A percentile compares a stretch with the other conserved stretches of the same genome.
Evolutionary conservation across 2,113 vertebrate genomes (phyloP).

Genomic region (Equus przewalskii): DNA sequence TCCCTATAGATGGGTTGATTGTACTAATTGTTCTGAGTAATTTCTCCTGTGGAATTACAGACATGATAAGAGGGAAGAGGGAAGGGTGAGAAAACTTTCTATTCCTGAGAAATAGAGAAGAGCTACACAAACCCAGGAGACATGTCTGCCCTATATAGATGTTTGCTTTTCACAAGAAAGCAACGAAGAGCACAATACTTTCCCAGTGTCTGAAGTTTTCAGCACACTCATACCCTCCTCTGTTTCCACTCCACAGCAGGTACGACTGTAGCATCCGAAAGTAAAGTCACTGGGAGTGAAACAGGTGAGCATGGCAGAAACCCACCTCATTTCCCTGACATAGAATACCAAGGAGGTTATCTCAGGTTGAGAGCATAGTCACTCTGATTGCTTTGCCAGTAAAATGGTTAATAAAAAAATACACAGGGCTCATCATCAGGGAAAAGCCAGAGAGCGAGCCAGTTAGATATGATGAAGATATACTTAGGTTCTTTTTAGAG

Average conservation of each 20-base stretch:
- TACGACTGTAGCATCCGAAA: neutral
- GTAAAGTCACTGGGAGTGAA: neutral
- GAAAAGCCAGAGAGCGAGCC: neutral
- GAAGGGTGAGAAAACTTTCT: neutral
- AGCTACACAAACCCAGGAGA: neutral
- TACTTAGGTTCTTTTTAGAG: neutral
- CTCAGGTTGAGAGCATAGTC: neutral
- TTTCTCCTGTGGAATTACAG: neutral
- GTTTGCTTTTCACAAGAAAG: neutral
- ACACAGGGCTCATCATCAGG: neutral
- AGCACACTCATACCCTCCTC: neutral
- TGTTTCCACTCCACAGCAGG: neutral
- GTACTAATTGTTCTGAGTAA: neutral
- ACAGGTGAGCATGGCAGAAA: neutral
- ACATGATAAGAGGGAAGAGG: no score
- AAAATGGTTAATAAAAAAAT: neutral
- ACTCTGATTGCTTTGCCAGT: neutral
- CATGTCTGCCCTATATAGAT: neutral
- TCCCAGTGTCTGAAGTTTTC: neutral
- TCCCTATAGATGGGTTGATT: neutral
- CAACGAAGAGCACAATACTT: neutral
- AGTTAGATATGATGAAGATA: neutral
- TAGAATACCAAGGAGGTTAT: neutral
- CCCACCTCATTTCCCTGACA: no score
- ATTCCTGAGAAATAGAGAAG: neutral